Evolutionary conservation across 1,140 invertebrate genomes (phyloP).

Genomic region (Monomorium pharaonis): DNA sequence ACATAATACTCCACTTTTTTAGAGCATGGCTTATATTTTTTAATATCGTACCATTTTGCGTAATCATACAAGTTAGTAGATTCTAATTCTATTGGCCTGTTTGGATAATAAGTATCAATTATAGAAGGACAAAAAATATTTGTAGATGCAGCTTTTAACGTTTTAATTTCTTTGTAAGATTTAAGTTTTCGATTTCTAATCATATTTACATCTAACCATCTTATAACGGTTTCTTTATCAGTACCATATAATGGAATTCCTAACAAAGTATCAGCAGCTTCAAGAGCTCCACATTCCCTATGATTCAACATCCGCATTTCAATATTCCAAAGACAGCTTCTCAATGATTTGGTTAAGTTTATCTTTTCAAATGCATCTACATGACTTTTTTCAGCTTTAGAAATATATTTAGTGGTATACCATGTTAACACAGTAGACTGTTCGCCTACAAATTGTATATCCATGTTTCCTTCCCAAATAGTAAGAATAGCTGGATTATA

Average conservation of each 20-base stretch:
- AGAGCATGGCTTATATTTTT: constrained; percentile 46
- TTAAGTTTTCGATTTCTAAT: constrained; percentile 73
- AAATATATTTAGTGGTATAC: constrained; percentile 73
- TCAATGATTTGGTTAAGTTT: constrained; percentile 64
- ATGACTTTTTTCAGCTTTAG: constrained; percentile 68
- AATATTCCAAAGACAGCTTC: constrained; percentile 65
- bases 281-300: constrained; percentile 76
- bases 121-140: constrained; percentile 73
- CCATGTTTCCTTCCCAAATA: background rate
- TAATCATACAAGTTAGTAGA: background rate
- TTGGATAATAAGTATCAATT: constrained; percentile 72
- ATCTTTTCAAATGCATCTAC: constrained; percentile 41
- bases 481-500: constrained; percentile 72
- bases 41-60: constrained; percentile 49
- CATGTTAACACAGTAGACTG: constrained; percentile 50
- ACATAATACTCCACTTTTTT: constrained; percentile 33
- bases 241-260: constrained; percentile 76
- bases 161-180: constrained; percentile 68
- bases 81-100: constrained; percentile 59
- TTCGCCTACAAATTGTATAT: background rate
- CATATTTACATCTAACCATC: constrained; percentile 77
- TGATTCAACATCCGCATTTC: constrained; percentile 69
- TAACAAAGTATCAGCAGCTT: constrained; percentile 69
- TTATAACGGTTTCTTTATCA: constrained; percentile 76
- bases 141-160: constrained; percentile 61